phyloP scores from a whole-genome alignment of 2,113 vertebrate species.

The Campylomormyrus numenius region DNA sequence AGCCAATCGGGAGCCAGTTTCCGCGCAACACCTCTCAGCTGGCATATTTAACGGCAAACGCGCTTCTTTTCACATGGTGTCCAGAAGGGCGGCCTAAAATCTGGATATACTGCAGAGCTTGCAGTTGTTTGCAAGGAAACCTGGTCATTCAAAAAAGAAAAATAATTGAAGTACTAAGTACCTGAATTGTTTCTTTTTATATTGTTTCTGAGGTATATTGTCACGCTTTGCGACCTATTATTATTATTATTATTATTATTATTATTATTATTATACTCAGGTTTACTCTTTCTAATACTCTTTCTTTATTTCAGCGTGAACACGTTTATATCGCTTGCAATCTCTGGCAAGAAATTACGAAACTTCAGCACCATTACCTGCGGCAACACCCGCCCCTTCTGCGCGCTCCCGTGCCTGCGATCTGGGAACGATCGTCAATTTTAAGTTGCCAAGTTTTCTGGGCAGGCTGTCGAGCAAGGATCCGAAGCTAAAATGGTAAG shows the following conservation, averaged over 20 bases:
- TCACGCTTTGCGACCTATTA: background rate
- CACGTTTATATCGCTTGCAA: background rate
- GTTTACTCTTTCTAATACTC: background rate
- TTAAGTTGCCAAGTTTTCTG: constrained; percentile 30
- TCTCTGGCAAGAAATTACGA: background rate
- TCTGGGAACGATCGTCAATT: constrained; percentile 6
- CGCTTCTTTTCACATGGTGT: background rate
- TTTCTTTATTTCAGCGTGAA: background rate
- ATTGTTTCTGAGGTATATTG: background rate
- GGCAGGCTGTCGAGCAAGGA: constrained; percentile 20
- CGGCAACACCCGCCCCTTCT: constrained; percentile 18
- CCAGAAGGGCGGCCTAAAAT: background rate
- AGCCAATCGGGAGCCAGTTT: constrained; percentile 50
- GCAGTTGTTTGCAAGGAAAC: background rate
- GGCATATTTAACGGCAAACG: background rate
- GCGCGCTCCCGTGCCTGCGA: constrained; percentile 19
- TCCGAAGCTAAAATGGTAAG: constrained; percentile 48
- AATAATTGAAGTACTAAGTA: background rate
- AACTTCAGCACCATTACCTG: background rate
- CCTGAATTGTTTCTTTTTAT: background rate
- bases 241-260: too few relatives aligned
- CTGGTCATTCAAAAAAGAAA: background rate
- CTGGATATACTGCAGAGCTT: background rate
- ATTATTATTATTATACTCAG: background rate
- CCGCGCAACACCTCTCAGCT: constrained; percentile 51